These are phyloP conservation scores for Semibalanus balanoides DNA, from an alignment of 1,140 invertebrate genomes.

Conservation along the genomic window DNA sequence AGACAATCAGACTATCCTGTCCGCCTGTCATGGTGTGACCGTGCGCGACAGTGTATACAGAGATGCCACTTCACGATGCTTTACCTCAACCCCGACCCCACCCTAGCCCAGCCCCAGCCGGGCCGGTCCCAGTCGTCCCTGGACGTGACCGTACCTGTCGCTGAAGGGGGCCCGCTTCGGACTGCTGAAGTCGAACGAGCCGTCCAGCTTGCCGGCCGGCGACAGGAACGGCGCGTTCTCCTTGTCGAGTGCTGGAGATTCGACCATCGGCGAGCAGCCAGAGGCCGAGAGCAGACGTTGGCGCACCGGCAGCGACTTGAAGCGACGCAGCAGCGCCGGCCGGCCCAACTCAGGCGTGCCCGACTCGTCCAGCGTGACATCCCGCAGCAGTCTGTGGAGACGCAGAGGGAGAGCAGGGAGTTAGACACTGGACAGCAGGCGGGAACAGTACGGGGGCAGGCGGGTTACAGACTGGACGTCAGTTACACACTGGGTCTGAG, in stretches of 20 bases:
- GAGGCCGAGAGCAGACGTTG: not conserved
- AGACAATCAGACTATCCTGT: no score
- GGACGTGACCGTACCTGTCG: not conserved
- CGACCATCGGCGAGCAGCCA: not conserved
- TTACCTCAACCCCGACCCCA: no score
- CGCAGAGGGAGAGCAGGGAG: no score
- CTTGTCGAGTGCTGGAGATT: not conserved
- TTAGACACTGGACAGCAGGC: no score
- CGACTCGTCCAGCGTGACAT: not conserved
- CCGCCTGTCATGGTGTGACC: no score
- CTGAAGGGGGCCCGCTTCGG: not conserved
- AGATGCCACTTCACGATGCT: no score
- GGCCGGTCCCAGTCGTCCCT: no score
- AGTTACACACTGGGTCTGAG: no score
- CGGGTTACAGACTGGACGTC: no score
- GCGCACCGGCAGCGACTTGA: slow-evolving; percentile 1
- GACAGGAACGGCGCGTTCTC: slow-evolving; percentile 1
- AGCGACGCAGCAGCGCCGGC: not conserved
- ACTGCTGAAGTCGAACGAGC: not conserved
- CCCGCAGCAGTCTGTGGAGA: not conserved
- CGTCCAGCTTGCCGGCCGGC: not conserved
- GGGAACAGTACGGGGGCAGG: no score
- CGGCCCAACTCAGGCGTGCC: not conserved
- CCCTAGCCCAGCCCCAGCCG: no score
- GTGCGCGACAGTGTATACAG: no score